These are phyloP conservation scores for Anoncus sp. DNA, from an alignment of 2,888 invertebrate genomes.

Conservation along the genomic window DNA sequence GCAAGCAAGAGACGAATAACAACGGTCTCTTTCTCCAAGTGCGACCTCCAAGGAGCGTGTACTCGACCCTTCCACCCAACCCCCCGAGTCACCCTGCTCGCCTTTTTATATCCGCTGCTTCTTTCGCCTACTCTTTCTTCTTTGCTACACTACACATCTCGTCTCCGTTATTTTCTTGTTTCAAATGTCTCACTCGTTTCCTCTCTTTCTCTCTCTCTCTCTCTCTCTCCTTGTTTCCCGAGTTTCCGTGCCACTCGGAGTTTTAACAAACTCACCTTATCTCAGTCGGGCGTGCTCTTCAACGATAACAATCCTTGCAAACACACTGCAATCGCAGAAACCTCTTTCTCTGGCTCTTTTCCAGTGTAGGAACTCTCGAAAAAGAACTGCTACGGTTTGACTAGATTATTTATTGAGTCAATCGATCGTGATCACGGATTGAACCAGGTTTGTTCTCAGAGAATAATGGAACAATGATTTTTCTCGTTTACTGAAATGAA, in stretches of 20 bases:
- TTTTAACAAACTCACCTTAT: conserved; percentile 4
- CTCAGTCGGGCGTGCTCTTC: conserved; percentile 21
- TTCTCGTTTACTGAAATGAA: too few relatives aligned
- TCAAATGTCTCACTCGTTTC: not conserved
- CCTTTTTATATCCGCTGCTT: conserved; percentile 21
- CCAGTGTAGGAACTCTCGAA: not conserved
- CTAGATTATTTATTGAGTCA: conserved; percentile 33
- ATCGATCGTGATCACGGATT: conserved; percentile 38
- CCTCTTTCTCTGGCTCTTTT: conserved; percentile 7
- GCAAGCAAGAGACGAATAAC: not conserved
- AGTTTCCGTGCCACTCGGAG: not conserved
- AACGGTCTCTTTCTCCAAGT: not conserved
- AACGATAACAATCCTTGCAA: conserved; percentile 51
- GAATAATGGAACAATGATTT: not conserved
- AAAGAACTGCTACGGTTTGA: conserved; percentile 36
- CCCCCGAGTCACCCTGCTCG: not conserved
- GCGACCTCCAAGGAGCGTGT: conserved; percentile 9
- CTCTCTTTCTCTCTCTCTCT: not conserved
- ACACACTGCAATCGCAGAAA: conserved; percentile 15
- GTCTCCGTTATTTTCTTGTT: not conserved
- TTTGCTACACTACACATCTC: not conserved
- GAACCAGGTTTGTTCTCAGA: not conserved
- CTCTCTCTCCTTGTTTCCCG: conserved; percentile 5
- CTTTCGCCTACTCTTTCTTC: not conserved
- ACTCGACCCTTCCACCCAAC: conserved; percentile 7